These are phyloP conservation scores for Mirounga angustirostris DNA, from an alignment of 2,113 vertebrate genomes.

Conservation along the genomic window DNA sequence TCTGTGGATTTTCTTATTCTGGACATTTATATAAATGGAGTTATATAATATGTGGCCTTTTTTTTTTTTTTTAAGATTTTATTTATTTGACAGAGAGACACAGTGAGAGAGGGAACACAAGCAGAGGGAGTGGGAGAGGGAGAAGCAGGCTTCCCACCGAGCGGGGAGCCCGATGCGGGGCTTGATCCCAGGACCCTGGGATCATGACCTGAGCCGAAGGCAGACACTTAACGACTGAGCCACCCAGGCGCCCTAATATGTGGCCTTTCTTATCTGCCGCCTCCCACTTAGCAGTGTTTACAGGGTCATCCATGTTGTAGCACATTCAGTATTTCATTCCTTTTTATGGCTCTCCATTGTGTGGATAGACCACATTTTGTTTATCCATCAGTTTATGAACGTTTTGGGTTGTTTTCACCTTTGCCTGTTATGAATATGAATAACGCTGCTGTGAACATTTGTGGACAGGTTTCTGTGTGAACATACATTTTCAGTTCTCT, in stretches of 20 bases:
- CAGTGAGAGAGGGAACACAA: too few species aligned
- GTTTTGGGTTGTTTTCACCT: not conserved
- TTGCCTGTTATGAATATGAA: not conserved
- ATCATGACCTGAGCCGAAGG: too few species aligned
- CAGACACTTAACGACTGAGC: too few species aligned
- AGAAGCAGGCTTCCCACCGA: too few species aligned
- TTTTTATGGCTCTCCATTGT: not conserved
- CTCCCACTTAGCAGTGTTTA: not conserved
- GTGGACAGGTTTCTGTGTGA: not conserved
- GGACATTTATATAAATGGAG: not conserved
- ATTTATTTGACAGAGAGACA: too few species aligned
- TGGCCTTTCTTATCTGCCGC: not conserved
- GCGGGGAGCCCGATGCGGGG: too few species aligned
- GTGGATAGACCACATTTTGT: not conserved
- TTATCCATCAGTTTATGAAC: not conserved
- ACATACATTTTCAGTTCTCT: not conserved
- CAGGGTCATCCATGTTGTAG: not conserved
- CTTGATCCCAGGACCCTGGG: too few species aligned
- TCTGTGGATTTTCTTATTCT: not conserved
- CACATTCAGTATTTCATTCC: not conserved
- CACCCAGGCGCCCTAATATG: too few species aligned
- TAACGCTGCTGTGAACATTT: not conserved
- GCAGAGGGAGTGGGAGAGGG: too few species aligned
- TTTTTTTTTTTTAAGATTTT: too few species aligned
- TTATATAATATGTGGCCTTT: not conserved